Evolutionary conservation across 2,797 vertebrate genomes (phyloP).

Genomic region (Pygocentrus nattereri): DNA sequence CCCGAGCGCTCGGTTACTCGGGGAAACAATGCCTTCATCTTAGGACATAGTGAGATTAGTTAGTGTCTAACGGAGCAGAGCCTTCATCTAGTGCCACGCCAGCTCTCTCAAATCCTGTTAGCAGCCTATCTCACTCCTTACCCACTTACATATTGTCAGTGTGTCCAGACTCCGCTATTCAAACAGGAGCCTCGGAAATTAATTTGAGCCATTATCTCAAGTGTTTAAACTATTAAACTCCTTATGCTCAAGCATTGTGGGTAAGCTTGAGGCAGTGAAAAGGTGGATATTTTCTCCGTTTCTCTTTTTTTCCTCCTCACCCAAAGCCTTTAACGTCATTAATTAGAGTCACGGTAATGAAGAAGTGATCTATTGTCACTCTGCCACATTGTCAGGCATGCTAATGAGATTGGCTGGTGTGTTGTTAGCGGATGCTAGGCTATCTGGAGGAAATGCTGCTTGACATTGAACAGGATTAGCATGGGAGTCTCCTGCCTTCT

Average conservation of each 20-base stretch:
- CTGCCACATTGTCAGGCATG: slow-evolving; percentile 57
- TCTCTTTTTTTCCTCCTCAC: slow-evolving; percentile 36
- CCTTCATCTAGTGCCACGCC: slow-evolving; percentile 60
- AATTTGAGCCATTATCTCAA: slow-evolving; percentile 82
- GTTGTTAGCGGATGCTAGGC: slow-evolving; percentile 53
- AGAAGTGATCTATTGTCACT: slow-evolving; percentile 61
- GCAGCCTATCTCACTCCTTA: slow-evolving; percentile 69
- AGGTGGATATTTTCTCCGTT: slow-evolving; percentile 57
- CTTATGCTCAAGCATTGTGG: slow-evolving; percentile 55
- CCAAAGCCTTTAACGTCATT: slow-evolving; percentile 58
- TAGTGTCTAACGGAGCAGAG: slow-evolving; percentile 41
- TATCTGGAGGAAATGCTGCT: slow-evolving; percentile 70
- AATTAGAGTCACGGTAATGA: slow-evolving; percentile 68
- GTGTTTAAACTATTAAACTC: slow-evolving; percentile 73
- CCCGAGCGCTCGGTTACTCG: slow-evolving; percentile 68
- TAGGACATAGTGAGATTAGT: slow-evolving; percentile 56
- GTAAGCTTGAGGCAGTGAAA: slow-evolving; percentile 53
- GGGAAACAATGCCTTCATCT: slow-evolving; percentile 68
- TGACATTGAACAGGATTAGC: slow-evolving; percentile 81
- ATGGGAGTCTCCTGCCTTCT: slow-evolving; percentile 47
- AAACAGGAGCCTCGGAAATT: slow-evolving; percentile 78
- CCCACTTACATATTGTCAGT: slow-evolving; percentile 70
- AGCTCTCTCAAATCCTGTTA: slow-evolving; percentile 80
- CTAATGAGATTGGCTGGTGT: slow-evolving; percentile 63
- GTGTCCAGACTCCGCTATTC: slow-evolving; percentile 68